Base-by-base conservation (phyloP, 2,113 vertebrate species). In the Platysteira castanea region DNA sequence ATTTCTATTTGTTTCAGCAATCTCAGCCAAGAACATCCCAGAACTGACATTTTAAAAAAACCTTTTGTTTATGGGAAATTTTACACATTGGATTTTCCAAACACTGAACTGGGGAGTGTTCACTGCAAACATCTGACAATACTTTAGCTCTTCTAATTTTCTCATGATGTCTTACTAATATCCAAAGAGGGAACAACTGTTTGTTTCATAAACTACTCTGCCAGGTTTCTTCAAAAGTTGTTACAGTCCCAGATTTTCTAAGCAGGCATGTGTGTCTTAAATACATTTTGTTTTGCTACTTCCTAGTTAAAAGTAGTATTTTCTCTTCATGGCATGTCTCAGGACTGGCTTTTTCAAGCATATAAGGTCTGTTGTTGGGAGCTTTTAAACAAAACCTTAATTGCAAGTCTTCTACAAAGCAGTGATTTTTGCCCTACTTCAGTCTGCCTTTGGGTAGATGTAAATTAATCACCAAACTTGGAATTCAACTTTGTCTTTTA, bases 11-110 rank as follows among this genome's bases (percentile, higher is more conserved):
- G 91, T 96, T 95, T 68, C 89, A 95, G 74, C 27, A 52, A 87
- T 81, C 84, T 93, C 86, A 91, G 93, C 96, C 97, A 98, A 97
- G 94, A 98, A 97, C 95, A 96, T 97, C 96, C 91, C 95, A 75
- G 68, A 96, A 94, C 1, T 90, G 95, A 95, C 95, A 97, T 97
- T 97, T 97, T 96, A 47, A 70, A 97, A 97, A 97, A 97, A 97
- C 73, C 54, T 95, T 97, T 95, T 97, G 94, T 98, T 98, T 98
- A 97, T 97, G 95, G 97, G 97, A 97, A 97, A 90, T 92, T 97
- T 98, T 97, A 95, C 97, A 97, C 89, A 89, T 93, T 96, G 93
- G 88, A 77, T 97, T 98, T 98, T 97, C 96, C 96, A 96, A 97
- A 97, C 56, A 70, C 79, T 95, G 80, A 89, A 14, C 42, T 96